Conservation (phyloP, 2,113 vertebrate species). For the Parotia lawesii region DNA sequence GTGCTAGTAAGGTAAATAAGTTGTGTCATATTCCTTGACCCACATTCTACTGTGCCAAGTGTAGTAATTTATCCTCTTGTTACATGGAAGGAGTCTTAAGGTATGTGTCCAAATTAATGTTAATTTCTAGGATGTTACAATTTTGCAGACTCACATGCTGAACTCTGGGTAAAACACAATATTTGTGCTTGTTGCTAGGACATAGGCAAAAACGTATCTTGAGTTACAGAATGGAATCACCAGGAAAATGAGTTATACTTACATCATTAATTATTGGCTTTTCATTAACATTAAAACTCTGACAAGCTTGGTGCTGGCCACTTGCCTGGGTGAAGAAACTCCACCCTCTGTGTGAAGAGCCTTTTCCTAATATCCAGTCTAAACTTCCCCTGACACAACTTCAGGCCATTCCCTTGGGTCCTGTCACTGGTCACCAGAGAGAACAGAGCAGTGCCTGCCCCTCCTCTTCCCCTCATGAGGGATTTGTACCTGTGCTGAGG, state of each 20-base stretch:
- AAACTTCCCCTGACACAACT: background rate
- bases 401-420: fast-evolving
- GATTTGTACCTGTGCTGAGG: background rate
- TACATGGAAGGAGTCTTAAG: slow-evolving; percentile 29
- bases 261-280: background rate
- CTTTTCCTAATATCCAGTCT: background rate
- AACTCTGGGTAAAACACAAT: slow-evolving; percentile 7
- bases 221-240: slow-evolving; percentile 32
- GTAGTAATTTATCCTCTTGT: background rate
- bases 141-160: slow-evolving; percentile 13
- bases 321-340: background rate
- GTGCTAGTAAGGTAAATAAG: background rate
- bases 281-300: background rate
- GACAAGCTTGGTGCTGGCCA: background rate
- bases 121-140: slow-evolving; percentile 23
- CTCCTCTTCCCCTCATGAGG: fast-evolving
- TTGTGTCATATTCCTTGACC: background rate
- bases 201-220: background rate
- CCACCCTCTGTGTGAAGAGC: background rate
- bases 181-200: slow-evolving; percentile 68
- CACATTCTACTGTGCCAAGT: background rate
- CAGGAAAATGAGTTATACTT: background rate
- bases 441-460: background rate
- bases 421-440: background rate
- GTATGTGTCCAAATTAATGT: slow-evolving; percentile 29